Evolutionary conservation across 1,140 invertebrate genomes (phyloP), one percentile per base, ranked within the genome.

Genomic region (Subanguina moxae): DNA sequence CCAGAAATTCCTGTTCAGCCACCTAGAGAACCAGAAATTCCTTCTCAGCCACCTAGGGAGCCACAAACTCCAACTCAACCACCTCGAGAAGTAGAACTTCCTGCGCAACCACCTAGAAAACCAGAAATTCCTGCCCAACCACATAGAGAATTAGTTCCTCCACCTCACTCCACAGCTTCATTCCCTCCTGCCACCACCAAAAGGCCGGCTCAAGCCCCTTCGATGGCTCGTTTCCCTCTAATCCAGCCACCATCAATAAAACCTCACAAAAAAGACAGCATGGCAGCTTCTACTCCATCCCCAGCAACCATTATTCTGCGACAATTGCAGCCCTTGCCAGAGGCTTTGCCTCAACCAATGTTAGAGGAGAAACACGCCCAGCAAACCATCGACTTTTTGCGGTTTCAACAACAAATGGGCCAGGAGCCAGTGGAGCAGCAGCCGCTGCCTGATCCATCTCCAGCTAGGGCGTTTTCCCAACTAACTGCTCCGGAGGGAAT

Each of bases 381-480:
- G 48, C 48, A 19, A 8, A 52, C n/a, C 48, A 52, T 19, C 23
- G 48, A 52, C n/a, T 19, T 52, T 8, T 15, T 25, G 3, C 48
- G 23, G n/a, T 52, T 52, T 15, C 48, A 19, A 25, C n/a, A 25
- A 8, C 48, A 52, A 52, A 52, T 52, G n/a, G 17, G 15, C 48
- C 3, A 15, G 32, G 32, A 11, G n/a, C 48, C n/a, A 52, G 48
- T 52, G n/a, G 48, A 52, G 48, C n/a, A 61, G 58, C 58, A 61
- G 13, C 48, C 48, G n/a, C 15, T 19, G 8, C 58, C 58, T 43
- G 19, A 5, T 30, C n/a, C 28, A 3, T 21, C 28, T 61, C n/a
- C n/a, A 19, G 19, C 19, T n/a, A n/a, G 62, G 15, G 62, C 62
- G 3, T 63, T 65, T 38, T 25, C 62, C 8, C 62, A 63, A 38